Conservation (phyloP, 2,113 vertebrate genomes). For the Tyto alba region DNA sequence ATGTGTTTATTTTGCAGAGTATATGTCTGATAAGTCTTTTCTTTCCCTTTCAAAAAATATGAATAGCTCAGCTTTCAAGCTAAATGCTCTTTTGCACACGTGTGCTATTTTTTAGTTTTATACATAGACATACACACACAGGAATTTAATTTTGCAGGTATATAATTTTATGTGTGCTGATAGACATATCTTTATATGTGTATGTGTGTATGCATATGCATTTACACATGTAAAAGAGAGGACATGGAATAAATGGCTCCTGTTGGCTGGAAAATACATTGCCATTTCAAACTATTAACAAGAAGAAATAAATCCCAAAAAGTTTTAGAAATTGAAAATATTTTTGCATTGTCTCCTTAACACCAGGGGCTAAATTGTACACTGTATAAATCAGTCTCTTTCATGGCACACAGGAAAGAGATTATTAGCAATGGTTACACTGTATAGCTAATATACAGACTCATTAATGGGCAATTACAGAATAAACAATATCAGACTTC, state of each 20-base stretch:
- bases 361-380: neutral
- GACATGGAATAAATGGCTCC: neutral
- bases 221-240: neutral
- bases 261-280: neutral
- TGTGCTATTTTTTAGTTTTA: neutral
- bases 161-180: neutral
- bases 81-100: neutral
- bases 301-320: neutral
- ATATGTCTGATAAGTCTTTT: neutral
- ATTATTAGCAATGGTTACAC: neutral
- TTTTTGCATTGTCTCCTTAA: neutral
- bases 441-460: neutral
- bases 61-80: neutral
- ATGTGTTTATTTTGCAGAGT: neutral
- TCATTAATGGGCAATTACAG: neutral
- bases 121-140: neutral
- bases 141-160: neutral
- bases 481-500: slow-evolving; percentile 13
- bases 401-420: neutral
- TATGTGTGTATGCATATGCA: neutral
- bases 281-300: neutral
- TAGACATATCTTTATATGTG: neutral
- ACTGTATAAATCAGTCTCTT: neutral
- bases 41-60: neutral
- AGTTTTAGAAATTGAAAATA: neutral